phyloP scores from a whole-genome alignment of 2,888 invertebrate genomes.

The Gortyna flavago region DNA sequence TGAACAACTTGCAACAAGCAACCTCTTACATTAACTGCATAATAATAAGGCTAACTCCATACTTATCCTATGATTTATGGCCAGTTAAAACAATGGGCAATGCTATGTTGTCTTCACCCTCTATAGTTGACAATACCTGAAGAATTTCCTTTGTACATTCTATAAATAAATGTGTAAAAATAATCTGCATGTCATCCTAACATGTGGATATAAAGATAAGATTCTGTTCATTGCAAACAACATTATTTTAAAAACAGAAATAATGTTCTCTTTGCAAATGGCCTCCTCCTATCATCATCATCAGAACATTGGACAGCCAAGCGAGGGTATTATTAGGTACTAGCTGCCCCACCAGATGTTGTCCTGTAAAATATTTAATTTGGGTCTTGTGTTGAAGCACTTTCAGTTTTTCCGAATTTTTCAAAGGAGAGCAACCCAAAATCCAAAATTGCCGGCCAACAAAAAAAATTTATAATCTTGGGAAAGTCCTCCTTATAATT shows the following conservation, averaged over 20 bases:
- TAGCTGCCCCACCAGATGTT: background rate
- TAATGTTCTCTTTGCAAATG: background rate
- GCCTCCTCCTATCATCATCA: background rate
- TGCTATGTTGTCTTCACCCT: background rate
- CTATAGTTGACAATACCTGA: conserved; percentile 3
- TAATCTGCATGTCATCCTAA: background rate
- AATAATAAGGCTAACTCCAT: conserved; percentile 38
- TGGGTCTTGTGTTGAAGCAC: background rate
- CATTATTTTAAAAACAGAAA: background rate
- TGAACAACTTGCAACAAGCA: conserved; percentile 4
- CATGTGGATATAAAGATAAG: background rate
- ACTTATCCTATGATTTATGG: conserved; percentile 40
- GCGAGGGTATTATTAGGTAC: background rate
- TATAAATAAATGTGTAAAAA: conserved; percentile 20
- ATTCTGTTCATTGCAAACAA: background rate
- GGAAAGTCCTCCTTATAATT: background rate
- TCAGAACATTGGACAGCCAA: background rate
- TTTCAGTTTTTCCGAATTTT: too few species aligned
- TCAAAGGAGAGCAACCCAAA: background rate
- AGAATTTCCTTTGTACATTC: conserved; percentile 8
- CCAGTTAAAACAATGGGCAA: conserved; percentile 41
- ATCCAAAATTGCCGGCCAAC: too few species aligned
- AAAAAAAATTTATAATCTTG: too few species aligned
- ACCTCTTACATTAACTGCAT: conserved; percentile 46
- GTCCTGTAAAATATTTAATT: background rate